Percentiles rank a stretch among this genome's conserved stretches.
Evolutionary conservation across 2,888 invertebrate genomes (phyloP).

Genomic region (Glyphotaelius pellucidus): DNA sequence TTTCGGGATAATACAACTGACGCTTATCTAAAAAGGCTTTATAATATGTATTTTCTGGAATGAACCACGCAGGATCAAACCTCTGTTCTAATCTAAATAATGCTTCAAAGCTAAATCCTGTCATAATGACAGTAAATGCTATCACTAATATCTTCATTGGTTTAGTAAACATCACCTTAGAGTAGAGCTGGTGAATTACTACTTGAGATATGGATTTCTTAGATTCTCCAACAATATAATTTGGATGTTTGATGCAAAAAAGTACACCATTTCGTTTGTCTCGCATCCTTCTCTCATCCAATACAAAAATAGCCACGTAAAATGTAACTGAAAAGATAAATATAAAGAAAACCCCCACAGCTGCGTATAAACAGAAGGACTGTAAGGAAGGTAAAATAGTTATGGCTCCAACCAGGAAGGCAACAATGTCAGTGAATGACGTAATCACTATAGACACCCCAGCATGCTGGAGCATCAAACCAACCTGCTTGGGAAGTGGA

Average conservation of each 20-base stretch:
- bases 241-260: constrained; percentile 82
- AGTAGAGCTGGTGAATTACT: constrained; percentile 79
- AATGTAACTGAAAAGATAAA: constrained; percentile 88
- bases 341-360: constrained; percentile 85
- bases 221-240: constrained; percentile 75
- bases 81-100: constrained; percentile 83
- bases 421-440: constrained; percentile 88
- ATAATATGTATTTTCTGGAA: constrained; percentile 84
- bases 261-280: constrained; percentile 81
- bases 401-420: constrained; percentile 87
- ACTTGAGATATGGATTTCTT: constrained; percentile 78
- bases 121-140: constrained; percentile 78
- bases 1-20: constrained; percentile 81
- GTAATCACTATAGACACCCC: constrained; percentile 91
- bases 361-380: constrained; percentile 90
- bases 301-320: constrained; percentile 86
- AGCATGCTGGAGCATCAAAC: constrained; percentile 85
- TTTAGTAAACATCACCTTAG: constrained; percentile 80
- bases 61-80: constrained; percentile 89
- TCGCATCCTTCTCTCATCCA: constrained; percentile 83
- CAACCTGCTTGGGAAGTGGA: constrained; percentile 81
- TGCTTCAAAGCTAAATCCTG: constrained; percentile 81
- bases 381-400: constrained; percentile 88
- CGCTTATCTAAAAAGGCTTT: constrained; percentile 78
- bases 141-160: constrained; percentile 83